Evolutionary conservation across 1,140 invertebrate species (phyloP).

Genomic region (Ephestia elutella): DNA sequence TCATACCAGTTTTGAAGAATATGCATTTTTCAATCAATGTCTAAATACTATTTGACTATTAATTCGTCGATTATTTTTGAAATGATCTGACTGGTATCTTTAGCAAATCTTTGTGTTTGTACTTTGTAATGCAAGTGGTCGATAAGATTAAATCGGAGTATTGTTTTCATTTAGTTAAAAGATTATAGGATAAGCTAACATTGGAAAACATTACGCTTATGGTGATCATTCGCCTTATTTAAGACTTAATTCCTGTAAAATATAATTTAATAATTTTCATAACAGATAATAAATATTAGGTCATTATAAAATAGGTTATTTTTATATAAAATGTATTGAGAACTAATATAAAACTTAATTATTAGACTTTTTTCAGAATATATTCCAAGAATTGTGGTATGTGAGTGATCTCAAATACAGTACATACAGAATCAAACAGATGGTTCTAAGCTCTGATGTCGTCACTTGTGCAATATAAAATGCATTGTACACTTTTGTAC

Average conservation of each 20-base stretch:
- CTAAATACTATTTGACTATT: no score
- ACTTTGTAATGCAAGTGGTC: background rate
- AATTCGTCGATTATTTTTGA: no score
- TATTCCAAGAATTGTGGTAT: constrained; percentile 8
- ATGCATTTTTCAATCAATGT: background rate
- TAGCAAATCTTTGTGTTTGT: background rate
- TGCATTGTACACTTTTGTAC: constrained; percentile 7
- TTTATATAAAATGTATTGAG: constrained; percentile 9
- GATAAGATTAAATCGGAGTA: constrained; percentile 3
- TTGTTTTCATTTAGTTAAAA: background rate
- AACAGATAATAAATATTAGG: constrained; percentile 1
- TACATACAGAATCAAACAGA: background rate
- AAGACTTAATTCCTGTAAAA: constrained; percentile 8
- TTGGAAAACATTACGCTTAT: constrained; percentile 11
- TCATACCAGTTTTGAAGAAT: background rate
- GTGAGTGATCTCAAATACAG: constrained; percentile 8
- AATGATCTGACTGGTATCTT: background rate
- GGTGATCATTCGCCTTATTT: constrained; percentile 5
- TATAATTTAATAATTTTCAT: constrained; percentile 9
- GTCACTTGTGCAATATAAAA: constrained; percentile 10
- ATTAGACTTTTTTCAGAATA: constrained; percentile 4
- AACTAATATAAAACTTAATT: constrained; percentile 8
- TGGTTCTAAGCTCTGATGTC: background rate
- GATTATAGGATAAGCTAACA: background rate
- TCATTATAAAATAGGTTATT: constrained; percentile 7